Evolutionary conservation across 1,140 invertebrate species (phyloP).

Genomic region (Nomia melanderi): DNA sequence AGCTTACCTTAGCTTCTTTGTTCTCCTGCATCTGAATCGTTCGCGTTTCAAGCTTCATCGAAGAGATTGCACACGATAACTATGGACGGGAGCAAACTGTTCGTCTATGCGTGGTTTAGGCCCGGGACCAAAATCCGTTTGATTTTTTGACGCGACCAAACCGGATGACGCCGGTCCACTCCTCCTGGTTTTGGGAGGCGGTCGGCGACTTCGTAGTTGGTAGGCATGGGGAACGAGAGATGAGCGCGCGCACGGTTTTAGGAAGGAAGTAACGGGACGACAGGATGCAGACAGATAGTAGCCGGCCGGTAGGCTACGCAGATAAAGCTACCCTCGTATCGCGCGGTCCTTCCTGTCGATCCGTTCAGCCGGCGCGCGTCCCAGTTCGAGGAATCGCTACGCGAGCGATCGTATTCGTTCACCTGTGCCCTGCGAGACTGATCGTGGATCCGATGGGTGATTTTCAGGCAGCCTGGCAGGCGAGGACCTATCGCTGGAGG

Average conservation of each 20-base stretch:
- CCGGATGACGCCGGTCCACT: slow-evolving; percentile 11
- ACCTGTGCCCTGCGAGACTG: slow-evolving; percentile 27
- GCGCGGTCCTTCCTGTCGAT: slow-evolving; percentile 68
- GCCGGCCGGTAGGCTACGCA: slow-evolving; percentile 38
- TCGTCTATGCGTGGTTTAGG: too few species aligned
- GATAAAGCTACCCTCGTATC: slow-evolving; percentile 69
- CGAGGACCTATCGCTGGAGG: slow-evolving; percentile 88
- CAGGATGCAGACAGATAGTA: slow-evolving; percentile 73
- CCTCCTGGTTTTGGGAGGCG: slow-evolving; percentile 11
- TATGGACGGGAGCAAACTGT: too few species aligned
- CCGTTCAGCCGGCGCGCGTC: slow-evolving; percentile 16
- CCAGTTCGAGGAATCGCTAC: not conserved
- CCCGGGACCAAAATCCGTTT: too few species aligned
- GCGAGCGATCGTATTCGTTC: not conserved
- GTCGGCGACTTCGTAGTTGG: slow-evolving; percentile 32
- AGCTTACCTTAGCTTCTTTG: too few species aligned
- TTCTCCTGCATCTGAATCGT: too few species aligned
- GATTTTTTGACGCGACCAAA: too few species aligned
- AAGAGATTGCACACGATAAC: too few species aligned
- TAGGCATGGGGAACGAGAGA: slow-evolving; percentile 27
- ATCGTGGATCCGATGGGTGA: slow-evolving; percentile 45
- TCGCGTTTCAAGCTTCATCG: too few species aligned
- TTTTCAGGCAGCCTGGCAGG: slow-evolving; percentile 88
- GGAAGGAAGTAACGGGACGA: slow-evolving; percentile 70
- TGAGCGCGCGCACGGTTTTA: slow-evolving; percentile 42